Base-by-base conservation (phyloP, 2,888 invertebrate genomes). In the Andrena minutula region DNA sequence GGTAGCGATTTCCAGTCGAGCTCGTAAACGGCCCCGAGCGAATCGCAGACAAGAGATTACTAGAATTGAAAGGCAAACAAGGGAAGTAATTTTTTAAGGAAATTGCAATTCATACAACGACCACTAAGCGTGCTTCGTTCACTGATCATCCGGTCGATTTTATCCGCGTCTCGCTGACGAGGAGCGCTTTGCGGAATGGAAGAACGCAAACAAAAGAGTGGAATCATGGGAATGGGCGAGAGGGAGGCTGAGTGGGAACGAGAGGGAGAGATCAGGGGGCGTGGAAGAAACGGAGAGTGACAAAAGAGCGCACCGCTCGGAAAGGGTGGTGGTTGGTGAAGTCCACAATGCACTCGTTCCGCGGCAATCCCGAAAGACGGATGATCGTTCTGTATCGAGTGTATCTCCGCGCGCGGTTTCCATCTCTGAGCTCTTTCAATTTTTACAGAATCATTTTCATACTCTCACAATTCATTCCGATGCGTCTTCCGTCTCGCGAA, bases 271-370 rank as follows among this genome's bases (percentile, higher is more conserved):
- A 26, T 26, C 32, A 60, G 61, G 16, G 63, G 32, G 26, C 28
- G 61, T 35, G 53, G 35, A 32, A 58, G 53, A 74, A 49, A 65
- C 56, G 20, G 65, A 41, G 60, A 66, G 61, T 73, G 84, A 84
- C 85, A 84, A 77, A 85, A 35, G 75, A 74, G 80, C 51, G 69
- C 26, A 35, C 65, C 58, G 63, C 28, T 63, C 58, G 74, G 35
- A 60, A 64, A 51, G 70, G 69, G 51, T 71, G 75, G 77, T 79
- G 81, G 83, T 79, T 80, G 86, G 86, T 64, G 83, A 84, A 79
- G 75, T 83, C 72, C 74, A 86, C 86, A 84, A 86, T 86, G 84
- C 81, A 75, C 86, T 86, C 76, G 81, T 86, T 82, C 60, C 75
- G 49, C 53, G 73, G 75, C 81, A 75, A 82, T 86, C 76, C 75